Base-by-base conservation (phyloP, 2,113 vertebrate genomes). In the Phalacrocorax aristotelis region DNA sequence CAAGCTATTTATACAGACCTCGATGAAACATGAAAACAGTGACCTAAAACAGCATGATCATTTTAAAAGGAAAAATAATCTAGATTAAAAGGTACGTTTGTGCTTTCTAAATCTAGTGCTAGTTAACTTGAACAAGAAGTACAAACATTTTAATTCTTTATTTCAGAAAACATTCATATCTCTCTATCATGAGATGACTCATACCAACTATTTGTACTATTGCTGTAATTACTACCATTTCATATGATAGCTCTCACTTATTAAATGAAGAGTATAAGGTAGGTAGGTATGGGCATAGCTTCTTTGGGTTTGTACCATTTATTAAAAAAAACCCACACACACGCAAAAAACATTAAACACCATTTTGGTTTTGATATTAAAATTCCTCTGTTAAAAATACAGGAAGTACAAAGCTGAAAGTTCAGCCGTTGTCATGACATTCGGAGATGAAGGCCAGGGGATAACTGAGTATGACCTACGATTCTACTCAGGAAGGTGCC, bases 1-100 rank as follows among this genome's bases (percentile, higher is more conserved):
- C 40, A 92, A 83, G 79, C 40, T 89, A 76, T 87, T 95, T 96
- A 78, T 80, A 92, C 25, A 61, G 48, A 76, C 55, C 90, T 76
- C 94, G 83, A 26, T 14, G 38, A 49, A 95, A 90, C 7, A 13
- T 22, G 69, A 91, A 88, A 87, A 83, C n/a, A 55, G 58, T 62
- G 46, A 96, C 60, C 57, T 95, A 92, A 92, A 93, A 7, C 62
- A 70, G 74, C 14, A 3, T 7, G 49, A 87, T 57, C 40, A 34
- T 72, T 92, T 84, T 46, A 82, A 91, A 95, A 94, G 44, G 26
- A 92, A 86, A 94, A 62, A 38, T 36, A 89, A 83, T 49, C 49
- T 71, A 44, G 26, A 77, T 55, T 74, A 77, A 42, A 48, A 65
- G 29, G 32, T 42, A 48, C 4, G n/a, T 23, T 62, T 61, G 54